phyloP scores from a whole-genome alignment of 2,797 vertebrate genomes.

The Enteromius treurensis region DNA sequence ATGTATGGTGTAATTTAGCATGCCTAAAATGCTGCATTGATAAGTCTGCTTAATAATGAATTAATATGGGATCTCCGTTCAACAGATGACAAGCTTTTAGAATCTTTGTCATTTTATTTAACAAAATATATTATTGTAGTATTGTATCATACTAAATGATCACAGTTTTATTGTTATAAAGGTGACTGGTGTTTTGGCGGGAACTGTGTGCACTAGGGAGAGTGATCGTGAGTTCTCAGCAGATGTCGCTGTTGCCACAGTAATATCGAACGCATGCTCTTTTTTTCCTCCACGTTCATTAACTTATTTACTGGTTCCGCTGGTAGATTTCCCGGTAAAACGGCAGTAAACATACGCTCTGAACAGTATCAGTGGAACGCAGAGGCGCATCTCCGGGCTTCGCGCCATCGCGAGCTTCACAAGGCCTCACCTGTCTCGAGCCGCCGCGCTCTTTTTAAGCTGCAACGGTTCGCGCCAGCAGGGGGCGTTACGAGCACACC shows the following conservation, averaged over 20 bases:
- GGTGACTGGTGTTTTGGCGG: background rate
- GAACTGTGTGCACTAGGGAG: background rate
- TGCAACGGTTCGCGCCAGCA: constrained; percentile 9
- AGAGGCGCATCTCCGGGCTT: background rate
- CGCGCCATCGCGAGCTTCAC: background rate
- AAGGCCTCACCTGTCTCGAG: constrained; percentile 17
- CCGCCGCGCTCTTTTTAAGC: background rate
- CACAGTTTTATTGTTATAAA: background rate
- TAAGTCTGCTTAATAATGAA: background rate
- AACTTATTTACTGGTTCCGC: background rate
- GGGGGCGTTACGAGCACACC: constrained; percentile 44
- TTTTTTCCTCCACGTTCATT: background rate
- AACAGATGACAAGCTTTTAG: background rate
- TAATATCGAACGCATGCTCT: constrained; percentile 22
- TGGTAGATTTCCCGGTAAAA: constrained; percentile 2
- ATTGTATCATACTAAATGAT: background rate
- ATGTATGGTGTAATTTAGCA: constrained; percentile 17
- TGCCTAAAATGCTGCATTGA: background rate
- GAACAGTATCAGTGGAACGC: background rate
- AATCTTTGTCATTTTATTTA: background rate
- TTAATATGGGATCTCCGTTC: background rate
- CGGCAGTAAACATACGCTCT: constrained; percentile 2
- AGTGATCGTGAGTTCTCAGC: constrained; percentile 22
- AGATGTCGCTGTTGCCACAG: constrained; percentile 63
- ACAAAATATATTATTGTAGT: background rate